Base-by-base conservation (phyloP, 2,113 vertebrate species). In the Corvus cornix region DNA sequence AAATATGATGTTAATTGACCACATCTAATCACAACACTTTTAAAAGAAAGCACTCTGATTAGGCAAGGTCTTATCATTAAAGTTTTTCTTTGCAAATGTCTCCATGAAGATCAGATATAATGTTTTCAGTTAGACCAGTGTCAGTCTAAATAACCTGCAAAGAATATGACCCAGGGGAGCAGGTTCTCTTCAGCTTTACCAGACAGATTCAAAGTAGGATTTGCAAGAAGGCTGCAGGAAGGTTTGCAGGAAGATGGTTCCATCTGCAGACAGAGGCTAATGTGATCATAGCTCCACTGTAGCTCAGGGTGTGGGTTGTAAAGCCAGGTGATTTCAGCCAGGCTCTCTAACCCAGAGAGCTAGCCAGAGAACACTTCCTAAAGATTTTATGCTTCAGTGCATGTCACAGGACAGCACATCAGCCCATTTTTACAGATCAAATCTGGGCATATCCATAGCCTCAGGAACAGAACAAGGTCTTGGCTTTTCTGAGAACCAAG, bases 371-470 rank as follows among this genome's bases (percentile, higher is more conserved):
- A 46, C 16, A 11, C 5, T 73, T 52, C 20, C 24, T 16, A 7
- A 7, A 33, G 19, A 49, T 55, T 69, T 84, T 31, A 49, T 28
- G 51, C 19, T 80, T 23, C 30, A 26, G 9, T 6, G 1, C 11
- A 26, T n/a, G 26, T 13, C 44, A 12, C 7, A 11, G 81, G 15
- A 22, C 8, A 48, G 6, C 1, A 0, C 1, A 1, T 24, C 53
- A 69, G 27, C 7, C 19, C 6, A 0, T 13, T 63, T 68, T n/a
- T 24, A 48, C 8, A 3, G 30, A 21, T 10, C 30, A 35, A 5
- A 37, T 27, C 26, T 44, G 27, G 27, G 4, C 0, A 0, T 18
- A 15, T 16, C 44, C 2, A 0, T 5, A 44, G 20, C 51, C 35
- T 41, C 22, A 67, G 53, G 53, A 51, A 53, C 3, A 13, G 31